These are phyloP conservation scores for Catagonus wagneri DNA, from an alignment of 2,113 vertebrate species.

Conservation along the genomic window DNA sequence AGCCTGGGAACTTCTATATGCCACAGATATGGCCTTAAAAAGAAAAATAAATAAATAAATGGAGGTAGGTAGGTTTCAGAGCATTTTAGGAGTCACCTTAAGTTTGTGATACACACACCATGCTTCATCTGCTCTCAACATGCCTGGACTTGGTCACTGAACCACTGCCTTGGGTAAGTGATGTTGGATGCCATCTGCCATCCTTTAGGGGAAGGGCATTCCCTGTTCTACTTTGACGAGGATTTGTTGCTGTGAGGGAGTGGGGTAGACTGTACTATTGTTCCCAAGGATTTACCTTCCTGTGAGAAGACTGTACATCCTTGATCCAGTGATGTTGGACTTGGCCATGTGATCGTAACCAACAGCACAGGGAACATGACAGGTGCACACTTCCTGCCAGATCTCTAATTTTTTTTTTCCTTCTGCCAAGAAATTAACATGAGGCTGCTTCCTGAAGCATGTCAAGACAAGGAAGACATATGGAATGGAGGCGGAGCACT, in stretches of 20 bases:
- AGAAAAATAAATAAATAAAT: background rate
- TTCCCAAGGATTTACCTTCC: background rate
- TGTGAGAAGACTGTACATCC: background rate
- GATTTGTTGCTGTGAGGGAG: background rate
- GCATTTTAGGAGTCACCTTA: background rate
- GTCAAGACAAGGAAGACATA: background rate
- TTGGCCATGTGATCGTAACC: background rate
- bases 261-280: rapidly evolving
- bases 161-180: background rate
- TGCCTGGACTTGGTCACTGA: background rate
- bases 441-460: background rate
- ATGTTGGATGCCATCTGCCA: background rate
- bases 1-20: too few species aligned
- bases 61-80: background rate
- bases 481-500: too few species aligned
- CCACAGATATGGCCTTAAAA: too few species aligned
- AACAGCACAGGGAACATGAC: background rate
- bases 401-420: too few species aligned
- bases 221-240: background rate
- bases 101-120: rapidly evolving
- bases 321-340: too few species aligned
- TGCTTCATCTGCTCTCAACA: too few species aligned
- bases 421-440: background rate
- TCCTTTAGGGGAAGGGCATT: background rate
- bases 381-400: background rate